Evolutionary conservation across 1,140 invertebrate genomes (phyloP), one percentile per base, ranked within the genome.

Genomic region (Episyrphus balteatus): DNA sequence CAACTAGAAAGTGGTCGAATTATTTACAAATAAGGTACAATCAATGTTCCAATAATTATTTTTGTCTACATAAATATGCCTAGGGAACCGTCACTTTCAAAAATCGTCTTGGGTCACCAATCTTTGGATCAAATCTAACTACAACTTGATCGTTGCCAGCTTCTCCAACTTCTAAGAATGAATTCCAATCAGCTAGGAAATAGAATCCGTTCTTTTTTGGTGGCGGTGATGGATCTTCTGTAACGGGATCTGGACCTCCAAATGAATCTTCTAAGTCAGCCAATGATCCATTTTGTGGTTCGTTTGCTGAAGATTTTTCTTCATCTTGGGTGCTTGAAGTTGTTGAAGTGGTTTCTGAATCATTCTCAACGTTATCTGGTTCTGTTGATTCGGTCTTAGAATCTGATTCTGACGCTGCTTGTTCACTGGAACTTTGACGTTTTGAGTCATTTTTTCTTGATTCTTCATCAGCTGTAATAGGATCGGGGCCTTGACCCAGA

Each of bases 141-240:
- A 86, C 83, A 2, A 88, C 79, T 66, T 82, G 81, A 44, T 78
- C 80, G 26, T 80, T 79, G 43, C 78, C 81, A 3, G 3, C 21
- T n/a, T 86, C 82, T 19, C 85, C 86, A 3, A 88, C 84, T 61
- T 88, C 84, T 5, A 88, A 69, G 55, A 90, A 90, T 12, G 82
- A 78, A 57, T 90, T 88, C 85, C 85, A 88, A 57, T 90, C 86
- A 1, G 88, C 70, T 44, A 88, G 74, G 66, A 86, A 88, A 58
- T 88, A 90, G 39, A 90, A 78, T 3, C 86, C 86, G 46, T 80
- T 86, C 58, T 78, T 80, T 48, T 73, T 75, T 44, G 74, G 76
- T 0, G 78, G 74, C 12, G 82, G 80, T 26, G 79, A 52, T 10
- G 79, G 76, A 56, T 79, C 76, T 0, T 73, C 74, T 21, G 69